These are phyloP conservation scores for Eidolon dupreanum DNA, from an alignment of 2,797 vertebrate species.

Conservation along the genomic window DNA sequence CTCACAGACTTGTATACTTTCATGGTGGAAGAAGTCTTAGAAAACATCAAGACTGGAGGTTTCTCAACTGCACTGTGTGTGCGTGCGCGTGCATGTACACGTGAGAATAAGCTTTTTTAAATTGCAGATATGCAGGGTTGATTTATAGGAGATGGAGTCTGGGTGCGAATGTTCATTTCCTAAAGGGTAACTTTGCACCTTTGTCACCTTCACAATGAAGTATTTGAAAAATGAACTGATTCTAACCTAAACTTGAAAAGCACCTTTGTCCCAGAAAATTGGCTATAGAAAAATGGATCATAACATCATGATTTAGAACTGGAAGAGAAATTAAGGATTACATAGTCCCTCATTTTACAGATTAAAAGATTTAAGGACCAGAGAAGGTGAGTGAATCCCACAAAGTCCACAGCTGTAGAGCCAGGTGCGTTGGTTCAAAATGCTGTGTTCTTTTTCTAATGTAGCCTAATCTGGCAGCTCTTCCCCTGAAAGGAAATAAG, in stretches of 20 bases:
- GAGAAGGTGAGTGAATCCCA: neutral
- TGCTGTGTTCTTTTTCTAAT: neutral
- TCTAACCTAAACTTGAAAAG: neutral
- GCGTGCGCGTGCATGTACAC: too few species aligned
- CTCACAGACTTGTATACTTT: neutral
- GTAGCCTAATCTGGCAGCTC: neutral
- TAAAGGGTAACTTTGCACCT: neutral
- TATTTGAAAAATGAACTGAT: neutral
- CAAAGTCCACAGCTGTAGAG: neutral
- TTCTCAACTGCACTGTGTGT: neutral
- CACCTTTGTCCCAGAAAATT: slow-evolving; percentile 25
- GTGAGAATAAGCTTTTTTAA: neutral
- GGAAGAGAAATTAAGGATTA: slow-evolving; percentile 4
- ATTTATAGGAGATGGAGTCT: neutral
- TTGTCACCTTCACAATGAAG: neutral
- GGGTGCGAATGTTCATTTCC: neutral
- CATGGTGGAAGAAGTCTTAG: neutral
- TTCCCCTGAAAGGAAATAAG: slow-evolving; percentile 36
- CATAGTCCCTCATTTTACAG: neutral
- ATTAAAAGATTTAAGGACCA: slow-evolving; percentile 6
- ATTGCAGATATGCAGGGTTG: neutral
- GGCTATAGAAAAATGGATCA: neutral
- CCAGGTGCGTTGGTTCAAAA: slow-evolving; percentile 30
- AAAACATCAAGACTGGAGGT: neutral
- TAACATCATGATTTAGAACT: slow-evolving; percentile 7